Evolutionary conservation across 64 coral and sea anemone species (phyloP), one percentile per base, ranked within the genome.

Genomic region (Acropora yongei): DNA sequence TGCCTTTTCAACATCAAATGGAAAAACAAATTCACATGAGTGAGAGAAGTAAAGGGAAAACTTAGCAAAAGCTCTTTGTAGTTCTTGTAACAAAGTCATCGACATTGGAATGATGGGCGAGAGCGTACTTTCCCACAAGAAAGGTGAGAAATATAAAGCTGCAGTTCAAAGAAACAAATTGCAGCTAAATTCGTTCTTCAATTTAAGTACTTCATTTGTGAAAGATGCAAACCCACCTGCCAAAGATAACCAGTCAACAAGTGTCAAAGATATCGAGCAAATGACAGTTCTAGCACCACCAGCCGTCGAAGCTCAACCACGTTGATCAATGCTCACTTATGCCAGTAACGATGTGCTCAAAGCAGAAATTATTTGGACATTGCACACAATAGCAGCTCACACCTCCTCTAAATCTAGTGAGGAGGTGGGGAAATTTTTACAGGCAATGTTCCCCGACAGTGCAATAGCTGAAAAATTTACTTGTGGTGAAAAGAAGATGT

Each of bases 71-170:
- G 40, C 80, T 18, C n/a, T 84, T 50, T 92, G 89, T 80, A n/a
- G 78, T 90, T 55, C 48, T 82, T 82, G 89, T 74, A 90, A 90
- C 89, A 90, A 90, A 90, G 89, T 90, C 30, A 90, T 90, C 49
- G 78, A 90, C 89, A 90, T 90, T 44, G 78, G 65, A 82, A 11
- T 41, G 51, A 90, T 90, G 78, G 89, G 45, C 50, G 78, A 82
- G 68, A 90, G 89, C 66, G 67, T 78, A 4, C 39, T 90, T 13
- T 90, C 88, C 80, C 88, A 79, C 44, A 76, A 74, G 66, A 91
- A 83, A 86, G 63, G 89, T 40, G 53, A 86, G 72, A 85, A 92
- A 77, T 81, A 91, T 17, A 86, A 86, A 86, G 58, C 58, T 63
- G 58, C 58, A 63, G 16, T 63, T 63, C 58, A 63, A 63, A 61